Base-by-base conservation (phyloP, 2,888 invertebrate species). In the Carabus problematicus region DNA sequence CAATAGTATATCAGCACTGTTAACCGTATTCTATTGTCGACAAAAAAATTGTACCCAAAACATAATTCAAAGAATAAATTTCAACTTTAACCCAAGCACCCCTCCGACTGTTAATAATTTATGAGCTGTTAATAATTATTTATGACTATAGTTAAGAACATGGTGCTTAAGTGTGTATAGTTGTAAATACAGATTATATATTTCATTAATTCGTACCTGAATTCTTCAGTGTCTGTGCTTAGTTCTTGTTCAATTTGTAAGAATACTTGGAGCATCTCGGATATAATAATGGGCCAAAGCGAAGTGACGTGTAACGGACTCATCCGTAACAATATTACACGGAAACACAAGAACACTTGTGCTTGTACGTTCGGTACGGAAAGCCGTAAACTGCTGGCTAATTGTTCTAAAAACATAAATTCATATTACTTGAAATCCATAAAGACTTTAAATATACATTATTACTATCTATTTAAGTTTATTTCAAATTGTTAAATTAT, bases 231-330 rank as follows among this genome's bases (percentile, higher is more conserved):
- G 74, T 92, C 91, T 0, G 89, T 88, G 49, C 87, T 87, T 58
- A 95, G 81, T 78, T 94, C 93, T 78, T 93, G 92, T 78, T 95
- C 95, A 76, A 95, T 91, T 76, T 93, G 91, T 64, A 94, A 82
- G 76, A 95, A 91, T 0, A 94, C 93, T 82, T 94, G 93, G 69
- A 94, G 91, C 87, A 95, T 88, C 85, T 96, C 95, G 59, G 93
- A 93, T 73, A 96, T 92, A 76, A 96, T 93, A 59, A 92, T 91
- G 7, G 95, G 95, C 96, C 96, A 96, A 64, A 96, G 84, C 0
- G 94, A 93, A 11, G 93, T 92, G 8, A 96, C 89, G 76, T 93
- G 91, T 73, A 91, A 88, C 0, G 93, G 90, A 1, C 94, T 92
- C 88, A 95, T 92, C 73, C 95, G 85, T 71, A 95, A 81, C 49